Evolutionary conservation across 2,888 invertebrate species (phyloP).

Genomic region (Scaptomyza parva): DNA sequence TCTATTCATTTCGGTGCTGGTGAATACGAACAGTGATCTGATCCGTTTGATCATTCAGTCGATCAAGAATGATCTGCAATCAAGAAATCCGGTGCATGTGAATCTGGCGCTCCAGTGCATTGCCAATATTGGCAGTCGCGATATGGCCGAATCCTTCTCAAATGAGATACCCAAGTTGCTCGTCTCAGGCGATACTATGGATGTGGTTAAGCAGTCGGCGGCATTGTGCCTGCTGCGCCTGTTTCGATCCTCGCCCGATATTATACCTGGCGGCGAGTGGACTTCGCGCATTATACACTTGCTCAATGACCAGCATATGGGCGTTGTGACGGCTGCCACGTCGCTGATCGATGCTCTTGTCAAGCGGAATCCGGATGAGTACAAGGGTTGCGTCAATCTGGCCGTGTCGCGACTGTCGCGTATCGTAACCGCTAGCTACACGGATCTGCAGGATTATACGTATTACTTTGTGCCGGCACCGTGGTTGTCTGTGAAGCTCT

Average conservation of each 20-base stretch:
- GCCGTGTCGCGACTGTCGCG: conserved; percentile 98
- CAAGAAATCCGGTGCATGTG: conserved; percentile 98
- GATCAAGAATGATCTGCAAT: conserved; percentile 98
- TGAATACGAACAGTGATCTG: conserved; percentile 99
- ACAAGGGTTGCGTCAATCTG: conserved; percentile 99
- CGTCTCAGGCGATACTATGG: conserved; percentile 99
- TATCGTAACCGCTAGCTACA: conserved; percentile 99
- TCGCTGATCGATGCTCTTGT: conserved; percentile 99
- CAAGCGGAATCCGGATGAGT: conserved; percentile 99
- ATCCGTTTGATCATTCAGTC: conserved; percentile 99
- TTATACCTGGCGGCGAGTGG: conserved; percentile 99
- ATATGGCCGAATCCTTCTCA: conserved; percentile 99
- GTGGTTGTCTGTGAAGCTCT: conserved; percentile 98
- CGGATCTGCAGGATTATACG: conserved; percentile 99
- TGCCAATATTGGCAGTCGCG: conserved; percentile 99
- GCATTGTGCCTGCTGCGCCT: conserved; percentile 97
- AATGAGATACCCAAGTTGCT: conserved; percentile 99
- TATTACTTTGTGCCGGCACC: conserved; percentile 99
- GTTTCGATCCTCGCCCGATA: conserved; percentile 97
- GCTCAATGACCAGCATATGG: conserved; percentile 99
- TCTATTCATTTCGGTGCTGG: conserved; percentile 99
- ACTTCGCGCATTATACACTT: conserved; percentile 99
- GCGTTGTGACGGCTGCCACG: conserved; percentile 99
- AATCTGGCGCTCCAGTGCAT: conserved; percentile 99
- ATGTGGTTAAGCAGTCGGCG: conserved; percentile 99